Conservation (phyloP, 2,888 invertebrate species). For the Agrotis segetum region DNA sequence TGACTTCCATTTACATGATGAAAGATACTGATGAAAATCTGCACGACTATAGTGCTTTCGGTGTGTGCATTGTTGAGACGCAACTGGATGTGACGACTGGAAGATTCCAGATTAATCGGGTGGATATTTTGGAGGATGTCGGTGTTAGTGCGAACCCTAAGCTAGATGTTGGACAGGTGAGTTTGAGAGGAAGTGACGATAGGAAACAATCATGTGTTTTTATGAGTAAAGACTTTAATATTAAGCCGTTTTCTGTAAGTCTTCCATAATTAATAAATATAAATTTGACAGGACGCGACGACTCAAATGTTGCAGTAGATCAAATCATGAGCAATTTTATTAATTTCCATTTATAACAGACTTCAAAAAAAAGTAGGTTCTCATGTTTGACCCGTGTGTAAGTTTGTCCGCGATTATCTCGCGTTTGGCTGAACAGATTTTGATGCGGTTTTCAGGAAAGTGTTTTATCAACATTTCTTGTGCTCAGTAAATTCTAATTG, state of each 20-base stretch:
- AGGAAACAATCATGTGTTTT: not conserved
- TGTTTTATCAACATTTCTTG: too few relatives aligned
- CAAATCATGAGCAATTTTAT: not conserved
- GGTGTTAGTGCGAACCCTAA: slow-evolving; percentile 93
- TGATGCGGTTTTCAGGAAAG: too few relatives aligned
- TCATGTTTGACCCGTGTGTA: too few relatives aligned
- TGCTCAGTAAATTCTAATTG: too few relatives aligned
- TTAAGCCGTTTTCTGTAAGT: too few relatives aligned
- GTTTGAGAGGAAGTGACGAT: slow-evolving; percentile 1
- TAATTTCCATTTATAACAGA: too few relatives aligned
- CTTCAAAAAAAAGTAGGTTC: too few relatives aligned
- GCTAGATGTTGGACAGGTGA: slow-evolving; percentile 93
- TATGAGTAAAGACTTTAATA: too few relatives aligned
- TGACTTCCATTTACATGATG: slow-evolving; percentile 92
- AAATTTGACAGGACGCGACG: not conserved
- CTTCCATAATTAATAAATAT: too few relatives aligned
- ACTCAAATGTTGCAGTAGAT: not conserved
- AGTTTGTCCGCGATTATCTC: too few relatives aligned
- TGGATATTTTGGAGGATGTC: slow-evolving; percentile 93
- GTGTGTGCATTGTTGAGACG: slow-evolving; percentile 91
- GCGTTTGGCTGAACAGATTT: too few relatives aligned
- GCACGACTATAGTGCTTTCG: slow-evolving; percentile 90
- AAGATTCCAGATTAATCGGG: slow-evolving; percentile 90
- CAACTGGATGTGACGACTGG: slow-evolving; percentile 94
- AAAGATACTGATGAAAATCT: slow-evolving; percentile 87